Evolutionary conservation across 1,140 invertebrate species (phyloP).

Genomic region (Anagrus nilaparvatae): DNA sequence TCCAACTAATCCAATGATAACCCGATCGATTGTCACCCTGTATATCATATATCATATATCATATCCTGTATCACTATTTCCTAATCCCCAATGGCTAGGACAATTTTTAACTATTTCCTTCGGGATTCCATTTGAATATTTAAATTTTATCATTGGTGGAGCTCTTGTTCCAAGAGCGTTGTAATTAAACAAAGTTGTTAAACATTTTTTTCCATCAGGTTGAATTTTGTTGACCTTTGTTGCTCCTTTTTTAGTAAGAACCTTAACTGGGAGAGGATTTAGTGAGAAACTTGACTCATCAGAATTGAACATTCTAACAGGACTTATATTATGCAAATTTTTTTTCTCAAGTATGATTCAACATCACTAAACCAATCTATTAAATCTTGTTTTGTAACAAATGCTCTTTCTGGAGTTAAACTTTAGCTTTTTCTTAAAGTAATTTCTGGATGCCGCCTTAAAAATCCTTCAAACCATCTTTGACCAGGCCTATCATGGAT

Average conservation of each 20-base stretch:
- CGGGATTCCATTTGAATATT: slow-evolving; percentile 20
- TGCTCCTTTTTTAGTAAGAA: slow-evolving; percentile 26
- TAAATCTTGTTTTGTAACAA: slow-evolving; percentile 18
- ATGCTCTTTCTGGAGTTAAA: no score
- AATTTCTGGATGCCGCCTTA: no score
- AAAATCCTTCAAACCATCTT: no score
- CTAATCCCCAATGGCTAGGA: slow-evolving; percentile 26
- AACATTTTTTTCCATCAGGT: slow-evolving; percentile 19
- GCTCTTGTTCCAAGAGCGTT: slow-evolving; percentile 18
- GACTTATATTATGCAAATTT: slow-evolving; percentile 18
- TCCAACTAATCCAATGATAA: no score
- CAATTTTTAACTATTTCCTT: slow-evolving; percentile 14
- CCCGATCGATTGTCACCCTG: no score
- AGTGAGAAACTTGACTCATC: slow-evolving; percentile 31
- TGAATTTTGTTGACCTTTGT: slow-evolving; percentile 29
- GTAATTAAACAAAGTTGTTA: slow-evolving; percentile 27
- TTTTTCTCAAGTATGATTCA: slow-evolving; percentile 14
- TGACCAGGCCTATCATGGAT: no score
- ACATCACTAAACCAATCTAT: slow-evolving; percentile 20
- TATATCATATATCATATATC: no score
- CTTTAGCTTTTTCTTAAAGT: no score
- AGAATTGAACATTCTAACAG: slow-evolving; percentile 24
- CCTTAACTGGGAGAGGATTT: slow-evolving; percentile 23
- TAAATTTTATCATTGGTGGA: slow-evolving; percentile 24
- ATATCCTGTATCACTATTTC: no score